These are phyloP conservation scores for Gobio gobio DNA, from an alignment of 2,113 vertebrate genomes.

Conservation along the genomic window DNA sequence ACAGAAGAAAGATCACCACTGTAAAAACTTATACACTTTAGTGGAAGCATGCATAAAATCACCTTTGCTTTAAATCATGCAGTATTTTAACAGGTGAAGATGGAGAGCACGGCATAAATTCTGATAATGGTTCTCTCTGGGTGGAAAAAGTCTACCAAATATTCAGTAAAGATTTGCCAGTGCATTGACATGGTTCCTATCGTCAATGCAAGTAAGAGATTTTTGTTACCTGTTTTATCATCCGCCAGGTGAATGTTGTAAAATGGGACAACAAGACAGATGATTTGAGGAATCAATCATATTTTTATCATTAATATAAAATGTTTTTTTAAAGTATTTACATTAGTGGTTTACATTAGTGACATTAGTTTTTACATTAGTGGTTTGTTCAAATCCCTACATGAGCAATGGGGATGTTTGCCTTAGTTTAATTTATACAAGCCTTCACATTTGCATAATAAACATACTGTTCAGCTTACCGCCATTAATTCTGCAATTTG, in stretches of 20 bases:
- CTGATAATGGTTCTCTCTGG: neutral
- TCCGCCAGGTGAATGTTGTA: neutral
- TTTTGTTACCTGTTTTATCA: neutral
- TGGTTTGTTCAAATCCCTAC: neutral
- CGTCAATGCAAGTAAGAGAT: neutral
- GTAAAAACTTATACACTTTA: constrained; percentile 17
- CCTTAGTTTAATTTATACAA: neutral
- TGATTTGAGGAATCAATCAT: neutral
- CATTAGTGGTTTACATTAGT: neutral
- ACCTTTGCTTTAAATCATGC: neutral
- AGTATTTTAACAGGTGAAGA: constrained; percentile 1
- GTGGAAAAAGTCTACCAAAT: neutral
- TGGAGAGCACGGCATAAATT: neutral
- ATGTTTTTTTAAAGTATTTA: neutral
- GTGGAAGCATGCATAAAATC: constrained; percentile 18
- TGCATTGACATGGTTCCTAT: neutral
- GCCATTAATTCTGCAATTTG: neutral
- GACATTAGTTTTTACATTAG: neutral
- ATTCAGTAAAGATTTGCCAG: neutral
- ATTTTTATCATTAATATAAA: neutral
- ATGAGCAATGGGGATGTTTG: neutral
- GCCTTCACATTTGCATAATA: constrained; percentile 21
- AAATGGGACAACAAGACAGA: neutral
- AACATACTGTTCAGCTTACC: neutral
- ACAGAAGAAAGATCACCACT: constrained; percentile 22